A percentile compares a stretch with the other conserved stretches of the same genome.
These are phyloP conservation scores for Petrocephalus zakoni DNA, from an alignment of 2,113 vertebrate genomes.

Conservation along the genomic window DNA sequence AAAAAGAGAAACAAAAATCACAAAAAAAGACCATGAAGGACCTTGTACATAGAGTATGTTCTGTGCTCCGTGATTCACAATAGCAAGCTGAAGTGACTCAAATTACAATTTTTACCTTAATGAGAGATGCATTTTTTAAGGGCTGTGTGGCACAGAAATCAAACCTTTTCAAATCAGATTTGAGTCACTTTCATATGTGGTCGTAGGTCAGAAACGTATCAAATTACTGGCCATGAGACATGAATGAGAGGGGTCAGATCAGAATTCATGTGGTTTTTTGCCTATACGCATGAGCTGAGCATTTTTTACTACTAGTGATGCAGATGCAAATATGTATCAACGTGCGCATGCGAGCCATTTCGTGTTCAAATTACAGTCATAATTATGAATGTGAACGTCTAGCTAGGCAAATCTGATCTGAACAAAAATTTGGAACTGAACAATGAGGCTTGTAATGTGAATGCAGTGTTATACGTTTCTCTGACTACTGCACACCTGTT, in stretches of 20 bases:
- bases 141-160: not conserved
- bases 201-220: not conserved
- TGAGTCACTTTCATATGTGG: not conserved
- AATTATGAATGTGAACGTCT: not conserved
- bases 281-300: not conserved
- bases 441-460: not conserved
- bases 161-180: not conserved
- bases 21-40: not conserved
- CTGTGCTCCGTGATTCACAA: not conserved
- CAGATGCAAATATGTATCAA: not conserved
- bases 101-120: not conserved
- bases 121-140: not conserved
- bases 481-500: not conserved
- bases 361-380: not conserved
- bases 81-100: not conserved
- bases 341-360: not conserved
- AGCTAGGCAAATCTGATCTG: not conserved
- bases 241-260: not conserved
- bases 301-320: not conserved
- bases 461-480: not conserved
- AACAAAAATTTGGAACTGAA: not conserved
- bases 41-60: not conserved
- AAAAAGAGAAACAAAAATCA: slow-evolving; percentile 32
- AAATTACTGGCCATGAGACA: not conserved
- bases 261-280: not conserved